Percentiles rank a stretch among this genome's conserved stretches.
Evolutionary conservation across 2,888 invertebrate genomes (phyloP).

Genomic region (Lepidocyrtoides sp.): DNA sequence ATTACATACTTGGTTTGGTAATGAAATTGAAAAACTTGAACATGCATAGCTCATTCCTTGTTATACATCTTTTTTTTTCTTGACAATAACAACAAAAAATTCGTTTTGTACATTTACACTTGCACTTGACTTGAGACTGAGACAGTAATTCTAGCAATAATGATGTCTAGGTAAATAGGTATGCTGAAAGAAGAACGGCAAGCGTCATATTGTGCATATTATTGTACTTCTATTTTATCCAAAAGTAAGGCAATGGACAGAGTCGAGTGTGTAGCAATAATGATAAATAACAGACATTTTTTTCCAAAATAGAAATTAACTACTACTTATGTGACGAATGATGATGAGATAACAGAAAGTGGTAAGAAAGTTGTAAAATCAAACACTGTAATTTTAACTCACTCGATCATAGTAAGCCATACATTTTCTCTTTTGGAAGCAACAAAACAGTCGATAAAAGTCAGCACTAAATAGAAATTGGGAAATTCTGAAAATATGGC

Average conservation of each 20-base stretch:
- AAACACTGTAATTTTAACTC: not conserved
- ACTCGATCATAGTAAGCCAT: too few species aligned
- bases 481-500: not conserved
- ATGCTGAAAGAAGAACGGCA: too few species aligned
- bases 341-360: not conserved
- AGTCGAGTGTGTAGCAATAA: not conserved
- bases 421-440: not conserved
- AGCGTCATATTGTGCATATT: too few species aligned
- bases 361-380: not conserved
- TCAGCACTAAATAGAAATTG: not conserved
- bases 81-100: not conserved
- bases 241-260: not conserved
- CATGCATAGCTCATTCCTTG: not conserved
- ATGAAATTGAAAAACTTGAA: too few species aligned
- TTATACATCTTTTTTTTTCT: not conserved
- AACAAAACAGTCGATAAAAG: not conserved
- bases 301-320: not conserved
- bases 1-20: not conserved
- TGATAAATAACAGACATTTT: not conserved
- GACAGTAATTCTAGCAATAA: not conserved
- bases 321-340: not conserved
- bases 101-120: not conserved
- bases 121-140: conserved; percentile 26
- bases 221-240: too few species aligned
- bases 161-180: too few species aligned